Base-by-base conservation (phyloP, 2,113 vertebrate species). In the Trachemys scripta region DNA sequence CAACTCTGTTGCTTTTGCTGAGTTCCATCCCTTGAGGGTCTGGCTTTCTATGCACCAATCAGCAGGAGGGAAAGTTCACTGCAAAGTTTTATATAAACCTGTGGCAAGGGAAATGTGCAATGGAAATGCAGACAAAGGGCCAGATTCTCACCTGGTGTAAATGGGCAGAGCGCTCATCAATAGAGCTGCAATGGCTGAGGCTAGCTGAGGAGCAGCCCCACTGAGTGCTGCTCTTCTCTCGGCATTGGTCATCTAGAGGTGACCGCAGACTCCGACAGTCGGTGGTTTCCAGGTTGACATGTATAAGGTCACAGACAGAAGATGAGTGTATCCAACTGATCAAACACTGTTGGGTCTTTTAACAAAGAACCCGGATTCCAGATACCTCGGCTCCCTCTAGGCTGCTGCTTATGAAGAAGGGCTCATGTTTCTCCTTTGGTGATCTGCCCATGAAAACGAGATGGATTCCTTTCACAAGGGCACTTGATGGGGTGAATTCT, bases 221-320 rank as follows among this genome's bases (percentile, higher is more conserved):
- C 42, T 82, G 88, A 93, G 85, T 87, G 79, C 92, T 87, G 93
- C 92, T 93, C 78, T 25, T 59, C 57, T 29, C 27, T 59, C 3
- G 2, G 57, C 57, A 59, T 79, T 97, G 85, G 85, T 88, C 94
- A 85, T 88, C 79, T 78, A 95, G 95, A 96, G 93, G 87, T 97
- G 94, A 95, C 94, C 93, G 94, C 75, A 88, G 94, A 86, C 93
- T 95, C 96, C 92, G 93, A 91, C 92, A 54, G 31, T 20, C 35
- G 4, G 72, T 59, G 69, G 31, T 47, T 84, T 12, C 62, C 72
- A 93, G 92, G 95, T 76, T 97, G 96, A 95, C 49, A 3, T 0
- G 3, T 50, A 38, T 56, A 42, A 94, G 89, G 86, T 96, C 96
- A 95, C 53, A 87, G 93, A 75, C 95, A 92, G 90, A 82, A 83